These are phyloP conservation scores for Octodonta nipae DNA, from an alignment of 2,888 invertebrate genomes.

Conservation along the genomic window DNA sequence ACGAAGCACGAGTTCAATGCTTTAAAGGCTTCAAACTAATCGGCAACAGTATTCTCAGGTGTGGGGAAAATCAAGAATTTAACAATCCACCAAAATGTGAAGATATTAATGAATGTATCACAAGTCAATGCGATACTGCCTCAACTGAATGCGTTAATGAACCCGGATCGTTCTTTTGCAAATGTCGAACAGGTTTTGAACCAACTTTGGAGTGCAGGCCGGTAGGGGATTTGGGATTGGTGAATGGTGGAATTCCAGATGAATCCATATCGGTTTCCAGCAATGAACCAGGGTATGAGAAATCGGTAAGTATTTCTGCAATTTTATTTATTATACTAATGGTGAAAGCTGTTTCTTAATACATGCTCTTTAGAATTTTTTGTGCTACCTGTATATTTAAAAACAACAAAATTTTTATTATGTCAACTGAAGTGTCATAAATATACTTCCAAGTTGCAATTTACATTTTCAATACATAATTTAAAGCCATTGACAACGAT, in stretches of 20 bases:
- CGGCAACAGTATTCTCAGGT: constrained; percentile 70
- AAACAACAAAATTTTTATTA: too few species aligned
- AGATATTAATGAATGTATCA: constrained; percentile 82
- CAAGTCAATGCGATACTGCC: constrained; percentile 77
- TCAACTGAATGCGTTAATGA: constrained; percentile 85
- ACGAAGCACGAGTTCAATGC: constrained; percentile 84
- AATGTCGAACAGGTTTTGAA: constrained; percentile 70
- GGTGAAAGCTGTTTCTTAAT: too few species aligned
- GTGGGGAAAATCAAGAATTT: constrained; percentile 73
- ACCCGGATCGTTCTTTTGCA: constrained; percentile 78
- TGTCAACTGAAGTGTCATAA: too few species aligned
- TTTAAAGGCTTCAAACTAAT: constrained; percentile 78
- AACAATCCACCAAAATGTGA: constrained; percentile 77
- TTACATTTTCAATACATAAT: too few species aligned
- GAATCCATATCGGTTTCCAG: constrained; percentile 76
- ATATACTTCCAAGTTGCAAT: too few species aligned
- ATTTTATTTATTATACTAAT: too few species aligned
- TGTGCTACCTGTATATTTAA: too few species aligned
- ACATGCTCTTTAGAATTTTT: too few species aligned
- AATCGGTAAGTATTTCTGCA: constrained; percentile 51
- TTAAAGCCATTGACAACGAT: too few species aligned
- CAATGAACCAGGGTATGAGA: constrained; percentile 68
- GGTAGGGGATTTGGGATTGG: constrained; percentile 75
- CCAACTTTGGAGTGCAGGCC: constrained; percentile 81
- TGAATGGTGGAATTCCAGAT: constrained; percentile 80